Conservation (phyloP, 1,140 invertebrate genomes). For the Pseudomyrmex gracilis region DNA sequence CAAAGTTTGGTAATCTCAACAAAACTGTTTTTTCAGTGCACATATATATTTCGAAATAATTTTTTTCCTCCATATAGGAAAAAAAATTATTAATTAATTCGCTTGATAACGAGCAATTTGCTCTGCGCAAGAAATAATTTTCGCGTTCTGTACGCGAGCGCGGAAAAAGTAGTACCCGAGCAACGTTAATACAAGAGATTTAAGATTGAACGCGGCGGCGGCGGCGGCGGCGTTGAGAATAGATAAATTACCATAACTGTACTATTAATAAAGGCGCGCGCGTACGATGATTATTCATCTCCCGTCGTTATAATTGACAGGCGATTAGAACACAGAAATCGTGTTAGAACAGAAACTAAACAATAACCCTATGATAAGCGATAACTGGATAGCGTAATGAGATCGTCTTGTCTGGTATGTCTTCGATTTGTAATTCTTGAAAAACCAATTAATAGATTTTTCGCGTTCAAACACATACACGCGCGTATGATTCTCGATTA, state of each 20-base stretch:
- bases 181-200: conserved; percentile 44
- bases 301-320: conserved; percentile 33
- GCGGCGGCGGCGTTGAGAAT: conserved; percentile 22
- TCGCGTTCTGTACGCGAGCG: background rate
- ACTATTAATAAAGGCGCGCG: conserved; percentile 35
- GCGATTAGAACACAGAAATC: conserved; percentile 4
- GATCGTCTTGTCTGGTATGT: background rate
- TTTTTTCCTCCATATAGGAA: too few species aligned
- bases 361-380: background rate
- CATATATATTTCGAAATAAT: too few species aligned
- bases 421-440: background rate
- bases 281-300: conserved; percentile 19
- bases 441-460: background rate
- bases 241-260: conserved; percentile 35
- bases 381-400: conserved; percentile 3
- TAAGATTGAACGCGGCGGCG: conserved; percentile 29
- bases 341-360: background rate
- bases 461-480: background rate
- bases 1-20: too few species aligned
- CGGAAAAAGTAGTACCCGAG: conserved; percentile 37
- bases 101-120: background rate
- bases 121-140: conserved; percentile 14
- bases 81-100: conserved; percentile 3
- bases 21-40: too few species aligned
- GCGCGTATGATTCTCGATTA: background rate